phyloP scores from a whole-genome alignment of 2,113 vertebrate genomes.

The Laterallus jamaicensis region DNA sequence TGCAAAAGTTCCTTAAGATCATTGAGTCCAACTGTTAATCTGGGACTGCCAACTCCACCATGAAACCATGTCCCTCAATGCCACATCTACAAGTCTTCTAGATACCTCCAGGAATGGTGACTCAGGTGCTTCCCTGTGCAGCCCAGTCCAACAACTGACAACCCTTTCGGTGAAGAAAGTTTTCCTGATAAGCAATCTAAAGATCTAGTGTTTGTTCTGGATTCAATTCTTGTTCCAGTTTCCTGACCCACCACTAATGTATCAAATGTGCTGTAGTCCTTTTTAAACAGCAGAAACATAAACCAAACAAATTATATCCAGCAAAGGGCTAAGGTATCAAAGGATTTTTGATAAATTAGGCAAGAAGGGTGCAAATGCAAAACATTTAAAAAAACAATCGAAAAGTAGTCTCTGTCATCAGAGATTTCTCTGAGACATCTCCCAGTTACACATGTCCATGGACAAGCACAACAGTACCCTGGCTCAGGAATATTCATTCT shows the following conservation, averaged over 20 bases:
- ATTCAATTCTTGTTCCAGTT: not conserved
- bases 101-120: not conserved
- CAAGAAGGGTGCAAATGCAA: not conserved
- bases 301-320: not conserved
- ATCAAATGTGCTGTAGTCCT: not conserved
- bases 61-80: not conserved
- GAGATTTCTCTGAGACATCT: not conserved
- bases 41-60: too few relatives aligned
- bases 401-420: not conserved
- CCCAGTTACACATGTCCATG: not conserved
- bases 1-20: not conserved
- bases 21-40: not conserved
- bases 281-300: not conserved
- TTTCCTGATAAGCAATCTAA: not conserved
- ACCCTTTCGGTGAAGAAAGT: not conserved
- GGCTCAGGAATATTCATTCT: not conserved
- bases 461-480: not conserved
- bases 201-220: not conserved
- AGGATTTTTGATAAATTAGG: not conserved
- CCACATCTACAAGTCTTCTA: rapidly evolving
- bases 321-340: not conserved
- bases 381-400: not conserved
- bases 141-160: not conserved
- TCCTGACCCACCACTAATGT: not conserved
- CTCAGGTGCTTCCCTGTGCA: not conserved